Conservation (phyloP, 2,888 invertebrate species). For the Tolmerus cingulatus region DNA sequence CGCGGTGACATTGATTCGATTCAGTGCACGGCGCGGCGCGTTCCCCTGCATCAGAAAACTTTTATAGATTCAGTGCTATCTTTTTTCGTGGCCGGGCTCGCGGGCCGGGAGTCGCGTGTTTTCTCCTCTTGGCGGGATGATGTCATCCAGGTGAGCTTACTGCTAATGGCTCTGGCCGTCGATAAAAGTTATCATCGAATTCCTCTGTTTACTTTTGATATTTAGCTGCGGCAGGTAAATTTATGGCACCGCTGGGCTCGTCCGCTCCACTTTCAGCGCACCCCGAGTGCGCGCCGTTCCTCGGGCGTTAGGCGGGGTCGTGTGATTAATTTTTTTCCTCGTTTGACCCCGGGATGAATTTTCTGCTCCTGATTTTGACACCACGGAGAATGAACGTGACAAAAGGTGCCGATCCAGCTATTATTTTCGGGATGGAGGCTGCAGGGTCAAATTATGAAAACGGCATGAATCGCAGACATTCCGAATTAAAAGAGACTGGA, state of each 20-base stretch:
- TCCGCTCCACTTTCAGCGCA: neutral
- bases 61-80: neutral
- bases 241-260: neutral
- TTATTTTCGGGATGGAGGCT: neutral
- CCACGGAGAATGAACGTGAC: neutral
- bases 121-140: neutral
- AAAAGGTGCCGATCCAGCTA: neutral
- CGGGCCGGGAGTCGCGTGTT: neutral
- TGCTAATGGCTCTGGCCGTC: neutral
- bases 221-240: neutral
- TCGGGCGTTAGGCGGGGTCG: neutral
- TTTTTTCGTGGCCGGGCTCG: neutral
- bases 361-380: neutral
- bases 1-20: neutral
- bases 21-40: neutral
- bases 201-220: neutral
- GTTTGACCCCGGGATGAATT: neutral
- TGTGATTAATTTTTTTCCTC: neutral
- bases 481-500: neutral
- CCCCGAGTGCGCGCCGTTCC: neutral
- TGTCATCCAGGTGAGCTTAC: neutral
- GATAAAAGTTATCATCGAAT: neutral
- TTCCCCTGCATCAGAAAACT: neutral
- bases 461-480: no score
- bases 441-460: neutral